Percentiles rank a stretch among this genome's conserved stretches.
phyloP scores from a whole-genome alignment of 2,888 invertebrate genomes.

The Latheticus oryzae region DNA sequence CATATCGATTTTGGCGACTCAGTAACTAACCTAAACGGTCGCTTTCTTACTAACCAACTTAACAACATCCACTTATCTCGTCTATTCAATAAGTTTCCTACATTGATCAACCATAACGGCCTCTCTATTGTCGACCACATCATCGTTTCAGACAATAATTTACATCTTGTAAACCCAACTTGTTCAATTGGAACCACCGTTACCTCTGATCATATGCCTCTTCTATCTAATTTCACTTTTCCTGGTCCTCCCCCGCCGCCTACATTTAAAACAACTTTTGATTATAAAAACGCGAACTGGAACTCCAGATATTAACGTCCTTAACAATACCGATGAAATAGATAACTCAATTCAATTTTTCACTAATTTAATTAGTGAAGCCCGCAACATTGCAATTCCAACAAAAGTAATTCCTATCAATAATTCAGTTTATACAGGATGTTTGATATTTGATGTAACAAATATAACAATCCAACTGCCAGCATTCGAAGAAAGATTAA shows the following conservation, averaged over 20 bases:
- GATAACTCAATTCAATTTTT: slow-evolving; percentile 1
- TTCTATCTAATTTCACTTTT: neutral
- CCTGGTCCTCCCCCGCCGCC: neutral
- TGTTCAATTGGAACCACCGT: slow-evolving; percentile 27
- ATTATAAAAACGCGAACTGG: slow-evolving; percentile 16
- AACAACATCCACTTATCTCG: slow-evolving; percentile 11
- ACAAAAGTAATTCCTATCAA: slow-evolving; percentile 3
- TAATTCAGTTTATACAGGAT: too few species aligned
- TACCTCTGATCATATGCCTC: slow-evolving; percentile 33
- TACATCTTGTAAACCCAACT: neutral
- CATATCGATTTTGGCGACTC: slow-evolving; percentile 19
- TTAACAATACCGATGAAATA: slow-evolving; percentile 2
- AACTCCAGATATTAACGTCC: neutral
- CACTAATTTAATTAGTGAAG: neutral
- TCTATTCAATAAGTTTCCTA: slow-evolving; percentile 6
- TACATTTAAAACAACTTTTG: too few species aligned
- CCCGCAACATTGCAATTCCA: neutral
- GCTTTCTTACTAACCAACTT: neutral
- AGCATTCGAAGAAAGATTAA: too few species aligned
- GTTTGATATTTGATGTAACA: too few species aligned
- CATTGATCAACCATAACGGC: slow-evolving; percentile 14
- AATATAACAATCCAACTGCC: too few species aligned
- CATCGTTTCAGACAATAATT: slow-evolving; percentile 12
- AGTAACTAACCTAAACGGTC: slow-evolving; percentile 18
- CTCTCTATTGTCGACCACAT: slow-evolving; percentile 29